Evolutionary conservation across 2,797 vertebrate genomes (phyloP).

Genomic region (Paedocypris micromegethes): DNA sequence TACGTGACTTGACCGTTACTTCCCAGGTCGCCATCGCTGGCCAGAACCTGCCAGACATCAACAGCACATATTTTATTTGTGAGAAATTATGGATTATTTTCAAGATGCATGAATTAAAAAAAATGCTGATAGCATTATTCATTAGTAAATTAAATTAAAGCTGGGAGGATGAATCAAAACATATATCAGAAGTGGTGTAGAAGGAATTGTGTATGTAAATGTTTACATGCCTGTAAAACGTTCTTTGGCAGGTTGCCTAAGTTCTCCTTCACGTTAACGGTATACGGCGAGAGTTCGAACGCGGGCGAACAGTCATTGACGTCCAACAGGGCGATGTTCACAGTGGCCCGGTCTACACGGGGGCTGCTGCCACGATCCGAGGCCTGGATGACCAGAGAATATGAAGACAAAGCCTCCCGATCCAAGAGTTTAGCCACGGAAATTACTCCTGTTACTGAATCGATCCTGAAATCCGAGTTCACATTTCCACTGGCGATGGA

Average conservation of each 20-base stretch:
- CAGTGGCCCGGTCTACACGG: conserved; percentile 71
- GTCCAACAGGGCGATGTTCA: conserved; percentile 81
- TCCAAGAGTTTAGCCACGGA: conserved; percentile 87
- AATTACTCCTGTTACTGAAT: conserved; percentile 86
- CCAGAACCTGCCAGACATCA: conserved; percentile 75
- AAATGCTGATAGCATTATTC: no score
- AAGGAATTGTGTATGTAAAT: not conserved
- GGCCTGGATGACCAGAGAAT: conserved; percentile 80
- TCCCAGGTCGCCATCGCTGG: conserved; percentile 87
- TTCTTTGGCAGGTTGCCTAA: conserved; percentile 72
- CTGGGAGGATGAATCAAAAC: no score
- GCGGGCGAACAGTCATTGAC: conserved; percentile 85
- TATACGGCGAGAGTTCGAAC: conserved; percentile 90
- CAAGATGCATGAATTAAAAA: no score
- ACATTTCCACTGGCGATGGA: conserved; percentile 71
- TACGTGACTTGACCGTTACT: conserved; percentile 85
- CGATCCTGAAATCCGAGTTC: conserved; percentile 80
- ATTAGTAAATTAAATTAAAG: no score
- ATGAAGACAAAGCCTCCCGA: conserved; percentile 74
- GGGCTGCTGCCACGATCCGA: conserved; percentile 86
- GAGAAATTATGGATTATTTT: not conserved
- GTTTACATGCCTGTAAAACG: conserved; percentile 82
- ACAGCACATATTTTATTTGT: not conserved
- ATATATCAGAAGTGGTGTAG: no score
- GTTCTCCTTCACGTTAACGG: conserved; percentile 83